Percentiles rank a stretch among this genome's conserved stretches.
Evolutionary conservation across 2,797 vertebrate genomes (phyloP).

Genomic region (Nyctibius grandis): DNA sequence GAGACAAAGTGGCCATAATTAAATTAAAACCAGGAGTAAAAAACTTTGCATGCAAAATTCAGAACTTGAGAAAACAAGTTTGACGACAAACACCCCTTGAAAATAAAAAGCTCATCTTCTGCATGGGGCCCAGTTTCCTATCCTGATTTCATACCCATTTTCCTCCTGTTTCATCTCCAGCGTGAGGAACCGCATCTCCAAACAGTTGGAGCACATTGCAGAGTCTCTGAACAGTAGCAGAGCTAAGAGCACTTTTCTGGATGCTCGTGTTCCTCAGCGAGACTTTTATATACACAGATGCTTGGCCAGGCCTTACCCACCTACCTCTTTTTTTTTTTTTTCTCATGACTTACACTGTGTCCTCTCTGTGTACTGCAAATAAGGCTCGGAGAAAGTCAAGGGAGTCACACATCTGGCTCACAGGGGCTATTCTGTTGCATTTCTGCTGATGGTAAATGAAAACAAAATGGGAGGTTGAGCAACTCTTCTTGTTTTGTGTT

Average conservation of each 20-base stretch:
- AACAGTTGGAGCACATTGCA: not conserved
- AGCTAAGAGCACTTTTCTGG: not conserved
- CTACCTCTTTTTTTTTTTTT: not conserved
- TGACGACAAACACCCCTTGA: not conserved
- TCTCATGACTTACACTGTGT: not conserved
- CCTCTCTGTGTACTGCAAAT: not conserved
- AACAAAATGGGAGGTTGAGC: not conserved
- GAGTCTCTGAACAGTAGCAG: not conserved
- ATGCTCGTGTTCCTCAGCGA: not conserved
- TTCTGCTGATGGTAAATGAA: not conserved
- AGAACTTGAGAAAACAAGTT: not conserved
- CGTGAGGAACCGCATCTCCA: not conserved
- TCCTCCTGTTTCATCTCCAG: not conserved
- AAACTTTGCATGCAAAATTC: not conserved
- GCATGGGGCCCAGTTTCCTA: not conserved
- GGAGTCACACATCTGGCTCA: not conserved
- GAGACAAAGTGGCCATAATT: not conserved
- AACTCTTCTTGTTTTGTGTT: not conserved
- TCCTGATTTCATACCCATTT: not conserved
- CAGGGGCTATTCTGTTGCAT: not conserved
- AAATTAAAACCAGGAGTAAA: constrained; percentile 32
- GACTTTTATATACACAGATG: not conserved
- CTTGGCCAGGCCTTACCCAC: constrained; percentile 8
- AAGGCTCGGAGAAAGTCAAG: not conserved
- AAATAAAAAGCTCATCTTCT: not conserved